A percentile compares a stretch with the other conserved stretches of the same genome.
Evolutionary conservation across 2,888 invertebrate species (phyloP).

Genomic region (Linnaemya tessellans): DNA sequence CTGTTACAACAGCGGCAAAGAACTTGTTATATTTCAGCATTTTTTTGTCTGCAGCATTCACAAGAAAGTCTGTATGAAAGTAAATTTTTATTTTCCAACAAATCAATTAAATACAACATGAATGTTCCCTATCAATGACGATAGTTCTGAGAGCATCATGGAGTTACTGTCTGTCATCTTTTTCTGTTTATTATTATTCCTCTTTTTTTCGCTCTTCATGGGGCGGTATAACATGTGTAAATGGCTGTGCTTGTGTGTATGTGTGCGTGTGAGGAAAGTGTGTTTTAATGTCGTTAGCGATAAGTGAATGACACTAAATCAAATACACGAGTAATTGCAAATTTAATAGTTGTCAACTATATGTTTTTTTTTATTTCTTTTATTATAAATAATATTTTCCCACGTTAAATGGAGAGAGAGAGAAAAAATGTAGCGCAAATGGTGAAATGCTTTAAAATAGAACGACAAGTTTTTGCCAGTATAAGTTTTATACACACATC

Average conservation of each 20-base stretch:
- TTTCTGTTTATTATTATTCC: no score
- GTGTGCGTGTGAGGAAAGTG: constrained; percentile 3
- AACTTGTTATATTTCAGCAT: not conserved
- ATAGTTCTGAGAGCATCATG: not conserved
- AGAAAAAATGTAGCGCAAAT: not conserved
- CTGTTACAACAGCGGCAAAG: not conserved
- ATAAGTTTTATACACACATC: not conserved
- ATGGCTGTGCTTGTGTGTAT: not conserved
- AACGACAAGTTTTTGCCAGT: constrained; percentile 1
- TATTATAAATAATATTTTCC: not conserved
- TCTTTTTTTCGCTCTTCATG: no score
- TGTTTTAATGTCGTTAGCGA: constrained; percentile 54
- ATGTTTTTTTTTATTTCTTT: constrained; percentile 6
- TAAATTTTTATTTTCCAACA: not conserved
- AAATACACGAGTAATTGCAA: constrained; percentile 67
- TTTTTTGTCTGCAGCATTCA: not conserved
- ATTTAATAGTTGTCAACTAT: constrained; percentile 65
- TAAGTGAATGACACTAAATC: constrained; percentile 70
- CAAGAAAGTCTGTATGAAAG: not conserved
- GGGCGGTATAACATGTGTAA: not conserved
- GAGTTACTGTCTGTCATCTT: not conserved
- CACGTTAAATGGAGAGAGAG: not conserved
- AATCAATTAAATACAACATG: not conserved
- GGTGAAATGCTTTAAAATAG: constrained; percentile 11
- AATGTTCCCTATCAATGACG: not conserved